Evolutionary conservation across 2,888 invertebrate genomes (phyloP), one percentile per base, ranked within the genome.

Genomic region (Pandemis cinnamomeana): DNA sequence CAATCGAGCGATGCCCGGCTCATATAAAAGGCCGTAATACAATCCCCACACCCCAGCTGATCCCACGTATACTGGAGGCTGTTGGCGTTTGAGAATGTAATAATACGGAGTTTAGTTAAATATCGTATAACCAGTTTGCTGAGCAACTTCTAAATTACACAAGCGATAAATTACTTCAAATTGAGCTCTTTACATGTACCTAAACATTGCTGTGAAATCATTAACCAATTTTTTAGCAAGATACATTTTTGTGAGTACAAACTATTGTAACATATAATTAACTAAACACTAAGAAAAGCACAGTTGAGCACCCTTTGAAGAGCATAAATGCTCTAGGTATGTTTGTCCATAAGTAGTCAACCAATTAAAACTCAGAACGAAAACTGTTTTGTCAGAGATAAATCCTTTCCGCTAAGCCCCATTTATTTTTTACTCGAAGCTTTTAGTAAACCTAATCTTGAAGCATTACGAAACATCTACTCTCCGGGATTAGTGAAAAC

Each of bases 401-500:
- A 68, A 72, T 74, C 75, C 69, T 67, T 70, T 76, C 53, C 55
- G 76, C 71, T 70, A 73, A 73, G 67, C 44, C 60, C 69, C 53
- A 55, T 71, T 74, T 67, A 55, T 74, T 74, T 78, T 77, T 73
- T 77, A 77, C 76, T 78, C 64, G 55, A 75, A 76, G 72, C 78
- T 72, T 71, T 75, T 77, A 75, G 77, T 74, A 79, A 80, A 79
- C 76, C 79, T 81, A 79, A 79, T 80, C 80, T 78, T 66, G 75
- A 77, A 76, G 77, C 79, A 79, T 79, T 79, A 78, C 77, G 78
- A 74, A 77, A 77, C 77, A 76, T 77, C 78, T 77, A 80, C 80
- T 76, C 73, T 76, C 75, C 77, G 70, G 79, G 81, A 82, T 82
- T 82, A 83, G 77, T 81, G 76, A 70, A 73, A 78, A 78, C 78